Percentiles rank a stretch among this genome's conserved stretches.
Evolutionary conservation across 2,888 invertebrate species (phyloP).

Genomic region (Entomobrya multifasciata): DNA sequence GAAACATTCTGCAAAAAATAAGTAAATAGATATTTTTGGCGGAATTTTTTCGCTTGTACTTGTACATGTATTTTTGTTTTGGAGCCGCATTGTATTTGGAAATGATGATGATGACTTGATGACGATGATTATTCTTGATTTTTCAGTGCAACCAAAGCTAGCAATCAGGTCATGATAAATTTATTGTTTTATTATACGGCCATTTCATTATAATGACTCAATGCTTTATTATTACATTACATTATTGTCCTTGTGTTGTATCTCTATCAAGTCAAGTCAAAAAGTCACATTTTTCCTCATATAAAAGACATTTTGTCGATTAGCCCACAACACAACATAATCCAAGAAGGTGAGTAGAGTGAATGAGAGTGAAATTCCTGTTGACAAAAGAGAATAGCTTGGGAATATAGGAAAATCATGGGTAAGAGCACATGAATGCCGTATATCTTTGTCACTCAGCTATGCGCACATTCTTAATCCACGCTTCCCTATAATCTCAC

Average conservation of each 20-base stretch:
- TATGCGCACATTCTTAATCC: slow-evolving; percentile 51
- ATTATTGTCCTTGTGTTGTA: slow-evolving; percentile 1
- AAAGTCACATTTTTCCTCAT: slow-evolving; percentile 27
- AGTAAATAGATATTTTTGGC: not conserved
- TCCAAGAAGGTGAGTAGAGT: too few species aligned
- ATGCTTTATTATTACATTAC: too few species aligned
- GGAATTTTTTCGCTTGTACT: not conserved
- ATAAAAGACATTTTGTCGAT: slow-evolving; percentile 52
- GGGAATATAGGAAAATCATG: slow-evolving; percentile 25
- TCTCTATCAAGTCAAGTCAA: slow-evolving; percentile 34
- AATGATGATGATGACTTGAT: too few species aligned
- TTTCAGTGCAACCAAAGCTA: too few species aligned
- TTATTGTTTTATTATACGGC: slow-evolving; percentile 27
- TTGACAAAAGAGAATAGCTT: slow-evolving; percentile 32
- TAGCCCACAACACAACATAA: slow-evolving; percentile 15
- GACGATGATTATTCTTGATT: slow-evolving; percentile 35
- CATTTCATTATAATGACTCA: too few species aligned
- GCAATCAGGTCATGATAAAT: slow-evolving; percentile 46
- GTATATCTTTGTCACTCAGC: slow-evolving; percentile 60
- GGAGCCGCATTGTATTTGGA: too few species aligned
- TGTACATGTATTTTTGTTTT: not conserved
- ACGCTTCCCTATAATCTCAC: slow-evolving; percentile 31
- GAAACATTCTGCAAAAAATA: not conserved
- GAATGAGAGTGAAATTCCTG: slow-evolving; percentile 33
- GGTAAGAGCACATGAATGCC: slow-evolving; percentile 52